These are phyloP conservation scores for Cossypha dichroa DNA, from an alignment of 2,797 vertebrate genomes.

Conservation along the genomic window DNA sequence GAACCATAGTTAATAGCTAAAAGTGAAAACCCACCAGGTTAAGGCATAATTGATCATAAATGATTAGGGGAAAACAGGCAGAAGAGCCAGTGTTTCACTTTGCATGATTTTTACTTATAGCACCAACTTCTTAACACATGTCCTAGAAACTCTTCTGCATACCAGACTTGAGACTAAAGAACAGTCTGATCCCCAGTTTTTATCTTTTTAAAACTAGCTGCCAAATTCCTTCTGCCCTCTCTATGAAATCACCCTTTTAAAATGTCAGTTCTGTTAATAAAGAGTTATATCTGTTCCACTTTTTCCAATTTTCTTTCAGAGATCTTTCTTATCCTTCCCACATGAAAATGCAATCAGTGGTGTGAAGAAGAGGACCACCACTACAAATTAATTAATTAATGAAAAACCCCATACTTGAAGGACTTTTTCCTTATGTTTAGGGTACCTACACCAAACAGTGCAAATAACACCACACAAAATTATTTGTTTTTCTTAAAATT, in stretches of 20 bases:
- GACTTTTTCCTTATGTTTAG: background rate
- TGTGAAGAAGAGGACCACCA: background rate
- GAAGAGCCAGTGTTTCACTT: background rate
- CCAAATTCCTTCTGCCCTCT: background rate
- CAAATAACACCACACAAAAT: background rate
- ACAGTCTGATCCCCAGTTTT: background rate
- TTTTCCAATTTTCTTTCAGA: background rate
- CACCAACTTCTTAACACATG: background rate
- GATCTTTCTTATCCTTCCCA: background rate
- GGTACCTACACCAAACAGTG: background rate
- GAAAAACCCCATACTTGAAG: background rate
- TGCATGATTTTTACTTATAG: background rate
- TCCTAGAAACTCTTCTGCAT: background rate
- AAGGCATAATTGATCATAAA: background rate
- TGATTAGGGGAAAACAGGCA: rapidly evolving
- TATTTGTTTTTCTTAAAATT: background rate
- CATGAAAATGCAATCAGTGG: background rate
- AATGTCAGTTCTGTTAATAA: background rate
- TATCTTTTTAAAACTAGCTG: background rate
- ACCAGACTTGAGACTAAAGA: background rate
- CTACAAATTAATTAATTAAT: background rate
- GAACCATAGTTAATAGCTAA: constrained; percentile 65
- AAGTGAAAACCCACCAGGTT: background rate
- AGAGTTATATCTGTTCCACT: background rate
- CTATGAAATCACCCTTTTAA: background rate